Conservation (phyloP, 1,140 invertebrate species). For the Zaprionus inermis region DNA sequence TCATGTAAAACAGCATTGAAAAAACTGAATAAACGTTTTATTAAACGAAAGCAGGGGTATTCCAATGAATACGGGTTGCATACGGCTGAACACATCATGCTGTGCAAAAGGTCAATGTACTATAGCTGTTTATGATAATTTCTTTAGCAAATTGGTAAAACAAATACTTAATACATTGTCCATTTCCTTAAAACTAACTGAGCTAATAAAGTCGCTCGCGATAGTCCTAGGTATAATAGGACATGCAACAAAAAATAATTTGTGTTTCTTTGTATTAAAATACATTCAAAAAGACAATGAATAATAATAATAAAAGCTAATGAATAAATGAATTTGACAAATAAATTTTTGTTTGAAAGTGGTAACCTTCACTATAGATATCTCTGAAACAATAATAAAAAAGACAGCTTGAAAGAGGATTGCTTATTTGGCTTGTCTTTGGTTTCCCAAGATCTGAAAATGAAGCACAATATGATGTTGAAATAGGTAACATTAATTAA, state of each 20-base stretch:
- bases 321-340: background rate
- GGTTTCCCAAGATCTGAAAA: background rate
- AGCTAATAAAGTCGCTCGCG: background rate
- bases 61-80: conserved; percentile 27
- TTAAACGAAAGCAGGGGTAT: conserved; percentile 24
- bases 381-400: background rate
- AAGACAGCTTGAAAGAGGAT: background rate
- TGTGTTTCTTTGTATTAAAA: background rate
- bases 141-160: background rate
- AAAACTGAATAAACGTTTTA: conserved; percentile 20
- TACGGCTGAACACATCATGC: conserved; percentile 28
- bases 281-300: background rate
- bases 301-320: background rate
- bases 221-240: background rate
- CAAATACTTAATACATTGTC: conserved; percentile 1
- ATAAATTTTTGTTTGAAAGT: background rate
- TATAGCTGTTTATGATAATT: background rate
- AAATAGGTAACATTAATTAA: background rate
- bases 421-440: background rate
- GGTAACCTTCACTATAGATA: background rate
- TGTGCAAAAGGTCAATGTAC: conserved; percentile 20
- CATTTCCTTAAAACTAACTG: background rate
- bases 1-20: conserved; percentile 11
- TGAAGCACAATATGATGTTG: background rate
- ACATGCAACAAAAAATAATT: background rate